Conservation (phyloP, 2,113 vertebrate species). For the Stictonetta naevosa region DNA sequence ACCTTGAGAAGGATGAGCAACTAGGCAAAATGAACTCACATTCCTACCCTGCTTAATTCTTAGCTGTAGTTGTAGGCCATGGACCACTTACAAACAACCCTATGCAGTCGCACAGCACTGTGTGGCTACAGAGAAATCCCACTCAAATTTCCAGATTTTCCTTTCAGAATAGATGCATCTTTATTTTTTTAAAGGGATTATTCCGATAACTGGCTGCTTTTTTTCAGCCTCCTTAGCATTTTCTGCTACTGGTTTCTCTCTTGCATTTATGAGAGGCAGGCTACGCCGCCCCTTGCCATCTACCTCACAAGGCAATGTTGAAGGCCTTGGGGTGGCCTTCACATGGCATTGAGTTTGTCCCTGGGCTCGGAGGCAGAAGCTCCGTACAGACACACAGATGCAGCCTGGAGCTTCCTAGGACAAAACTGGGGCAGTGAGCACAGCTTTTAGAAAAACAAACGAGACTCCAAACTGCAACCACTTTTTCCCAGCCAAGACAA, state of each 20-base stretch:
- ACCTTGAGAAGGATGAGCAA: neutral
- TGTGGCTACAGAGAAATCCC: neutral
- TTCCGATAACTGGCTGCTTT: neutral
- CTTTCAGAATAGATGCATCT: neutral
- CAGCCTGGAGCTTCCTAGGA: neutral
- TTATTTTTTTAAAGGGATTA: neutral
- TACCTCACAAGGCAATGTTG: neutral
- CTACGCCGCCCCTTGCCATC: neutral
- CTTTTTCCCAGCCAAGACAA: fast-evolving
- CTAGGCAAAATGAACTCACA: neutral
- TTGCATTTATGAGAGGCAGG: neutral
- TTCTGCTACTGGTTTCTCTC: neutral
- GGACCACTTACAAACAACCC: fast-evolving
- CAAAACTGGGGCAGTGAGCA: neutral
- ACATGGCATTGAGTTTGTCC: neutral
- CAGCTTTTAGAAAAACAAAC: neutral
- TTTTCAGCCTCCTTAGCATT: neutral
- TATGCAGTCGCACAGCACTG: neutral
- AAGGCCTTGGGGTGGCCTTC: neutral
- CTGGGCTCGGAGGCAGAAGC: neutral
- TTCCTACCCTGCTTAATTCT: neutral
- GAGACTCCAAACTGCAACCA: neutral
- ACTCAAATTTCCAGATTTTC: neutral
- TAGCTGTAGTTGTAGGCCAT: fast-evolving
- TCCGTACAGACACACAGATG: neutral